phyloP scores from a whole-genome alignment of 2,113 vertebrate species.

The Lagopus leucura region DNA sequence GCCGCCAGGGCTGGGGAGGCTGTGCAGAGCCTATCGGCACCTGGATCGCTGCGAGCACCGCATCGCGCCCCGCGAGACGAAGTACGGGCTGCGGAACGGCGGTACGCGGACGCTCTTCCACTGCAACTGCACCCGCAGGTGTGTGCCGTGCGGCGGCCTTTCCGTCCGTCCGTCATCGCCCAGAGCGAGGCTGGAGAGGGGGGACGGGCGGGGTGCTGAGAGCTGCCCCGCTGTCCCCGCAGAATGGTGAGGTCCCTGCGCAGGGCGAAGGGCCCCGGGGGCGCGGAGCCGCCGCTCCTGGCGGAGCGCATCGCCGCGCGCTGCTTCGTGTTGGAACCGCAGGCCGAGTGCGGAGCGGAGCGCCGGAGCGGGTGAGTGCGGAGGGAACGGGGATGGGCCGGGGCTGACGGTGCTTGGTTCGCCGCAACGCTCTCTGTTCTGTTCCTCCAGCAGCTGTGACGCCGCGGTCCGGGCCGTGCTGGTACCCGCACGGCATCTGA shows the following conservation, averaged over 20 bases:
- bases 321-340: conserved; percentile 73
- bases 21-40: conserved; percentile 74
- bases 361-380: neutral
- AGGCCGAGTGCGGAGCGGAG: neutral
- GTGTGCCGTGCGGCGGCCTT: neutral
- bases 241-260: conserved; percentile 74
- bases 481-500: conserved; percentile 33
- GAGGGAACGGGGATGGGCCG: neutral
- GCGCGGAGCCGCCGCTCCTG: conserved; percentile 27
- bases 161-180: neutral
- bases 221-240: neutral
- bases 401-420: neutral
- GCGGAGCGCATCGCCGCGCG: conserved; percentile 53
- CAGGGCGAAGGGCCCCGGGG: neutral
- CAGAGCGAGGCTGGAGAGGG: no score
- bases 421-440: neutral
- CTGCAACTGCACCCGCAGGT: conserved; percentile 87
- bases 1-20: conserved; percentile 46
- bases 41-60: conserved; percentile 77
- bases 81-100: conserved; percentile 78
- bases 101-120: conserved; percentile 78
- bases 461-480: conserved; percentile 18
- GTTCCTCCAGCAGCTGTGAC: conserved; percentile 50
- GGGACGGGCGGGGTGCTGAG: neutral
- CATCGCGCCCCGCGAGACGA: conserved; percentile 77